phyloP scores from a whole-genome alignment of 35 echinoderm and acorn worm species.

The Eucidaris tribuloides region DNA sequence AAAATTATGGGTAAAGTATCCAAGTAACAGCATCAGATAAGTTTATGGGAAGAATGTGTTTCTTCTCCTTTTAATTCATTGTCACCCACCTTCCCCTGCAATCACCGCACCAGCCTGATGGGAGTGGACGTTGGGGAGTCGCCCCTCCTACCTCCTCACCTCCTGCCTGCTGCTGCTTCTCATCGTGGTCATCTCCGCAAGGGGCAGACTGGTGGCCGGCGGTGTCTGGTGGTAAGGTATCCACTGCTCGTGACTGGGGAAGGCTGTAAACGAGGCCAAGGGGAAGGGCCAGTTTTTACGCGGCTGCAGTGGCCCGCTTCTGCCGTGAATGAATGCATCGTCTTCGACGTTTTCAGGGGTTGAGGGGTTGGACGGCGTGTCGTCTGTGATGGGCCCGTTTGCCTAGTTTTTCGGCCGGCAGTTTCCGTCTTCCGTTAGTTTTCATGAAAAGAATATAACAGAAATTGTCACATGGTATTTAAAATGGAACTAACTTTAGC shows the following conservation, averaged over 20 bases:
- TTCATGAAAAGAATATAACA: too few species aligned
- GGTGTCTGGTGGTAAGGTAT: conserved; percentile 14
- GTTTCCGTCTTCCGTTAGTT: too few species aligned
- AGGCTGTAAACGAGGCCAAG: conserved; percentile 28
- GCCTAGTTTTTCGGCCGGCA: too few species aligned
- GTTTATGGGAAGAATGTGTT: background rate
- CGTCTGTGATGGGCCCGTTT: too few species aligned
- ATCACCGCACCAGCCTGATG: conserved; percentile 77
- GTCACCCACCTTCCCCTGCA: conserved; percentile 83
- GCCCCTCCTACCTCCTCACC: conserved; percentile 48
- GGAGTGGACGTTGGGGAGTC: conserved; percentile 78
- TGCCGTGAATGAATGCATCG: background rate
- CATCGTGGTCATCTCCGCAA: conserved; percentile 58
- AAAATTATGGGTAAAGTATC: background rate
- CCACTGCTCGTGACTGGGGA: conserved; percentile 30
- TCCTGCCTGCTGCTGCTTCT: conserved; percentile 39
- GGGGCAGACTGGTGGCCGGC: conserved; percentile 15
- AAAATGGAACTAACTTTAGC: too few species aligned
- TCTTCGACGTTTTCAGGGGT: too few species aligned
- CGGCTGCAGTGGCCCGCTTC: background rate
- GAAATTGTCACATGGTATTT: too few species aligned
- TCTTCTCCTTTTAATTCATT: background rate
- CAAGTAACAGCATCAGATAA: background rate
- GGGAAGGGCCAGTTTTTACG: conserved; percentile 25
- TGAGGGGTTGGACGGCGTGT: background rate